Conservation (phyloP, 2,113 vertebrate species). For the Morphnarchus princeps region DNA sequence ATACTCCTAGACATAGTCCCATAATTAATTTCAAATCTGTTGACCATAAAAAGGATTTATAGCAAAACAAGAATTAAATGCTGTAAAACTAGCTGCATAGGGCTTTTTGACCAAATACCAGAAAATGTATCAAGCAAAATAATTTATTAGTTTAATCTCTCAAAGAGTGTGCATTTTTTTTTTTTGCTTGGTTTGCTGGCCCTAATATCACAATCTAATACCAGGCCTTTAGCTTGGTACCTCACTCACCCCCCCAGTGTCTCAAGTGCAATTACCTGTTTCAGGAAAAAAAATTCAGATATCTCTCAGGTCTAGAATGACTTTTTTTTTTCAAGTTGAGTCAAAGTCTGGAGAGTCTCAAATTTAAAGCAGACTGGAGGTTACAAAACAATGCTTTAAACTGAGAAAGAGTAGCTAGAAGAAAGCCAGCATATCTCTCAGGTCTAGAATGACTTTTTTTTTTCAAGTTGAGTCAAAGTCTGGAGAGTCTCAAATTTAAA, state of each 20-base stretch:
- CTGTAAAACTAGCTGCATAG: neutral
- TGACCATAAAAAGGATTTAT: neutral
- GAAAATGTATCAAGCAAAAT: neutral
- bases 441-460: neutral
- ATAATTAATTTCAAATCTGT: neutral
- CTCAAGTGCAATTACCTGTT: neutral
- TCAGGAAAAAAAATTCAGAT: fast-evolving
- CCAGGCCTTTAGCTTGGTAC: neutral
- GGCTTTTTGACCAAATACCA: neutral
- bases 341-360: neutral
- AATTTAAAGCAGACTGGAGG: neutral
- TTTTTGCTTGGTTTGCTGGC: neutral
- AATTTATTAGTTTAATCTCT: neutral
- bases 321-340: neutral
- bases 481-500: neutral
- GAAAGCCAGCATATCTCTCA: no score
- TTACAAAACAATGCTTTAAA: neutral
- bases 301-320: neutral
- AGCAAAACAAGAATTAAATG: neutral
- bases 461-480: neutral
- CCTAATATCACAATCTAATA: neutral
- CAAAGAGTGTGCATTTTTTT: neutral
- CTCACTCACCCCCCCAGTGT: neutral
- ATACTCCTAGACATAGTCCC: neutral
- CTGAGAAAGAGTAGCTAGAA: neutral